These are phyloP conservation scores for Acrossocheilus fasciatus DNA, from an alignment of 2,797 vertebrate genomes.

Conservation along the genomic window DNA sequence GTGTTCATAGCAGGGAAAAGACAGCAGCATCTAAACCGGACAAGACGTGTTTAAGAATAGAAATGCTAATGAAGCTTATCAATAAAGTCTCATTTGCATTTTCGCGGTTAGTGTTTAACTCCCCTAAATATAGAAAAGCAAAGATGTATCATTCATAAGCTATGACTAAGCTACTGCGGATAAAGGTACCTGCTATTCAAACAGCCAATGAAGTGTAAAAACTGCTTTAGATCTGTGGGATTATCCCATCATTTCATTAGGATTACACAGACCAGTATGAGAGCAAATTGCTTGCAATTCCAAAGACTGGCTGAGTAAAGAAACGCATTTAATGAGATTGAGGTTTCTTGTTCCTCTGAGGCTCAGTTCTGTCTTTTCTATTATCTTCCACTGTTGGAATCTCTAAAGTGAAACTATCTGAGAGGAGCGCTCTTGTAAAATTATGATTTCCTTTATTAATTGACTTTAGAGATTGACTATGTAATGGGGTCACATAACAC, in stretches of 20 bases:
- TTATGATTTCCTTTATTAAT: slow-evolving; percentile 29
- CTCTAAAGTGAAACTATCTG: slow-evolving; percentile 15
- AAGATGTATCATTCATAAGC: slow-evolving; percentile 27
- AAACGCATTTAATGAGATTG: slow-evolving; percentile 50
- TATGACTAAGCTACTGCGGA: slow-evolving; percentile 37
- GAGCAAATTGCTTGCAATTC: slow-evolving; percentile 29
- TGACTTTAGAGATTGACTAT: slow-evolving; percentile 23
- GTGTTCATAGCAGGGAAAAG: slow-evolving; percentile 30
- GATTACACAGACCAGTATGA: slow-evolving; percentile 26
- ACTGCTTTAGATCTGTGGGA: slow-evolving; percentile 48
- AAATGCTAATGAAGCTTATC: background rate
- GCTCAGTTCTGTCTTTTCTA: slow-evolving; percentile 13
- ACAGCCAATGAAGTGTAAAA: slow-evolving; percentile 49
- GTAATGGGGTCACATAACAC: background rate
- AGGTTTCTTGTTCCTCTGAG: slow-evolving; percentile 23
- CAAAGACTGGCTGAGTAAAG: slow-evolving; percentile 35
- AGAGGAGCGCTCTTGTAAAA: slow-evolving; percentile 13
- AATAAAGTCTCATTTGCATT: slow-evolving; percentile 20
- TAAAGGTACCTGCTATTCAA: slow-evolving; percentile 49
- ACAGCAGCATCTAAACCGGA: background rate
- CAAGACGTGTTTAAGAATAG: background rate
- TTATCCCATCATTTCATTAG: slow-evolving; percentile 49
- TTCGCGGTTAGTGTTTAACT: slow-evolving; percentile 15
- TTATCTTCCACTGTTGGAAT: slow-evolving; percentile 38
- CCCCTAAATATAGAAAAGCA: slow-evolving; percentile 34